Evolutionary conservation across 2,113 vertebrate genomes (phyloP).

Genomic region (Anoplopoma fimbria): DNA sequence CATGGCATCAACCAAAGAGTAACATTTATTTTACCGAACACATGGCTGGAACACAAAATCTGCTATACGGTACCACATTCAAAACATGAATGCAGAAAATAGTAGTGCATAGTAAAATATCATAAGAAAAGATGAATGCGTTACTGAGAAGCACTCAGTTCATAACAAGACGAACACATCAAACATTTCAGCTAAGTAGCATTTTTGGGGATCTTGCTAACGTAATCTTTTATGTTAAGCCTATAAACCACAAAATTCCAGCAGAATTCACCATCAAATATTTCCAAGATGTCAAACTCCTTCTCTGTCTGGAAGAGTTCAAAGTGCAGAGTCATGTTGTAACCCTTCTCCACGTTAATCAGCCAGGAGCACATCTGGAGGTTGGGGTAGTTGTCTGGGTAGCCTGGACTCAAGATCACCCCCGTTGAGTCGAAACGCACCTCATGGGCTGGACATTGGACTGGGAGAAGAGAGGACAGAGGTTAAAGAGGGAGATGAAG

Average conservation of each 20-base stretch:
- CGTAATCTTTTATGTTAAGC: not conserved
- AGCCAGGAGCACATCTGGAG: conserved; percentile 98
- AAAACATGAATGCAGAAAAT: not conserved
- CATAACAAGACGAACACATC: not conserved
- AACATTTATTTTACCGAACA: not conserved
- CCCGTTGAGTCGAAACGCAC: conserved; percentile 95
- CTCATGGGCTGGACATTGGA: conserved; percentile 95
- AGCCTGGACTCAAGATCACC: conserved; percentile 95
- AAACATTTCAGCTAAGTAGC: not conserved
- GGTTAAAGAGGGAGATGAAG: not conserved
- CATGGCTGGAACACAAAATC: not conserved
- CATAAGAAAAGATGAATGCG: not conserved
- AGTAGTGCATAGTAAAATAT: not conserved
- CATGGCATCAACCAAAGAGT: not conserved
- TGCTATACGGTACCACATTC: not conserved
- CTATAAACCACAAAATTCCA: not conserved
- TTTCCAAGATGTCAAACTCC: conserved; percentile 98
- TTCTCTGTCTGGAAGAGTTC: conserved; percentile 98
- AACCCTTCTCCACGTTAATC: conserved; percentile 97
- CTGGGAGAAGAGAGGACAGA: conserved; percentile 68
- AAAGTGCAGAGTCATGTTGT: conserved; percentile 97
- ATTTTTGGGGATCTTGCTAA: not conserved
- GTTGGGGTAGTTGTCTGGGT: conserved; percentile 96
- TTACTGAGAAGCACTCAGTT: not conserved
- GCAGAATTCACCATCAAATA: conserved; percentile 92